Percentiles rank a stretch among this genome's conserved stretches.
Evolutionary conservation across 2,113 vertebrate genomes (phyloP).

Genomic region (Cacatua alba): DNA sequence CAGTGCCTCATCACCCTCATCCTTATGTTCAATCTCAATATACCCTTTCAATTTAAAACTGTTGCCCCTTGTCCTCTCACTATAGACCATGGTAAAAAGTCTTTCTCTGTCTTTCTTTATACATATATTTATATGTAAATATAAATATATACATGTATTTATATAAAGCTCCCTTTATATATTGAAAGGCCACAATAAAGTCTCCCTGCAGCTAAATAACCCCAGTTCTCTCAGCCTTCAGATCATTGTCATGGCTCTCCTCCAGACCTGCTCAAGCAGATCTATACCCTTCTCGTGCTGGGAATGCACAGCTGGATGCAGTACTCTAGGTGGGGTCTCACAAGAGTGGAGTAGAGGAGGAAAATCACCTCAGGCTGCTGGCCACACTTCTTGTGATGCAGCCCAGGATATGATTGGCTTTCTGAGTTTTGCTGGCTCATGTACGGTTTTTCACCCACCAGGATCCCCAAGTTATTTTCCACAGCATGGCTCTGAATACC

Average conservation of each 20-base stretch:
- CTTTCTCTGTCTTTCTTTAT: too few relatives aligned
- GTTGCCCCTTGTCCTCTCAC: background rate
- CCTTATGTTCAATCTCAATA: background rate
- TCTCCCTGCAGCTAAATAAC: background rate
- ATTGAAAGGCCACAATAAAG: background rate
- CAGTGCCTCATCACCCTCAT: background rate
- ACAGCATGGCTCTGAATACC: background rate
- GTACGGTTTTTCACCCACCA: too few relatives aligned
- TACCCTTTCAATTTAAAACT: background rate
- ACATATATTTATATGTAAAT: too few relatives aligned
- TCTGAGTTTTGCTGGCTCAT: too few relatives aligned
- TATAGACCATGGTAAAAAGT: background rate
- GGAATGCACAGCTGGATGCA: background rate
- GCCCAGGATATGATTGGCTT: background rate
- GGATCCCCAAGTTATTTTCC: too few relatives aligned
- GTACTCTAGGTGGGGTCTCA: background rate
- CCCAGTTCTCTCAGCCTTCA: background rate
- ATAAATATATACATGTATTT: background rate
- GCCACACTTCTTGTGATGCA: background rate
- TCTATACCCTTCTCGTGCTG: background rate
- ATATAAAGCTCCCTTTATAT: background rate
- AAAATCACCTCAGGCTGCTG: background rate
- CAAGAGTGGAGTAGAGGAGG: accelerated
- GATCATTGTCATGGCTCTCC: background rate
- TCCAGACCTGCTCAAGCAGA: background rate